Base-by-base conservation (phyloP, 2,113 vertebrate species). In the Aspiorhynchus laticeps region DNA sequence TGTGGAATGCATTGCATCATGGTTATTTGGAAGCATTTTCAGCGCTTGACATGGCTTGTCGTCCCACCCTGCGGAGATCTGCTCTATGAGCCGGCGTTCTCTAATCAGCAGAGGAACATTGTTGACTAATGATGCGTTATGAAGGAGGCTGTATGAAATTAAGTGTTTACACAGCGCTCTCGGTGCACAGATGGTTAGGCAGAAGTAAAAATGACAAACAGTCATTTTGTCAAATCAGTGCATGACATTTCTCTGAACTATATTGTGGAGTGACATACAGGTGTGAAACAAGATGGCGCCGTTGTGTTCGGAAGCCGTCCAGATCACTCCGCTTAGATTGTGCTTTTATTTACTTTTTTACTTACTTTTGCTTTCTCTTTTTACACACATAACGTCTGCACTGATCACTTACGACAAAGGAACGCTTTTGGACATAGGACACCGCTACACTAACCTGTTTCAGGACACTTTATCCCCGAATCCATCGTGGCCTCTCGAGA, bases 121-220 rank as follows among this genome's bases (percentile, higher is more conserved):
- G 38, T 59, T 65, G 83, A 77, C 80, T 89, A 91, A 87, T 87
- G 83, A 91, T 86, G 87, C 73, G 48, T 38, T 87, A 83, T 87
- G 65, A 61, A 51, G 63, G 51, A 87, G 86, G n/a, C 56, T 43
- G n/a, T n/a, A n/a, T n/a, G 59, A 31, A 65, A 82, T 67, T n/a
- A 33, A 61, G 75, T n/a, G 0, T 63, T 65, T 43, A 46, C 7
- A 1, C 38, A 19, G 1, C 17, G 36, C 59, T 65, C 5, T 59
- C 19, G 5, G 28, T 65, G 79, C 56, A 19, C 80, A 82, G 61
- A 67, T 48, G 59, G n/a, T 81, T 81, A 41, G 24, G 59, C 36
- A 81, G 59, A 65, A 26, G 79, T 67, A 41, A 81, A 81, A 81
- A 65, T 46, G 61, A 31, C 59, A 78, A 21, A 53, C 48, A 12